phyloP scores from a whole-genome alignment of 1,140 invertebrate species.

The Akabosia matsudoensis region DNA sequence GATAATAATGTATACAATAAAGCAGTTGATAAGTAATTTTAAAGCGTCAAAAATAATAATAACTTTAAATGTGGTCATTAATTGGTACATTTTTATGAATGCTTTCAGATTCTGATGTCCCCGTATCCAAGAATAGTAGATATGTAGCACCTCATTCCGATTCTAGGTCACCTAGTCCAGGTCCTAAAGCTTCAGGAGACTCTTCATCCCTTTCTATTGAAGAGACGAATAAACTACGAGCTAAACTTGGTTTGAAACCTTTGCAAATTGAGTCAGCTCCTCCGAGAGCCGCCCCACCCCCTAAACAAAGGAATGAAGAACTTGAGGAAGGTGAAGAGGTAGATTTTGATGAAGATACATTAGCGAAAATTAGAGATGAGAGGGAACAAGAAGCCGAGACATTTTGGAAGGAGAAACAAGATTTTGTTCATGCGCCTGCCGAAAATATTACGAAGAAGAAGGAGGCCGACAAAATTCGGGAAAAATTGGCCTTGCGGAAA shows the following conservation, averaged over 20 bases:
- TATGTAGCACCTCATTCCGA: not conserved
- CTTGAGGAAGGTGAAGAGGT: slow-evolving; percentile 49
- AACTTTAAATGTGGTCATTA: too few relatives aligned
- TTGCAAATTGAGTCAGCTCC: slow-evolving; percentile 64
- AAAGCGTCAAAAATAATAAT: too few relatives aligned
- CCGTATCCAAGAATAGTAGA: slow-evolving; percentile 25
- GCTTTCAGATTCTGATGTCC: slow-evolving; percentile 38
- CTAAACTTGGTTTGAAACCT: slow-evolving; percentile 90
- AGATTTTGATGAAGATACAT: slow-evolving; percentile 46
- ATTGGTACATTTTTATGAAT: slow-evolving; percentile 7
- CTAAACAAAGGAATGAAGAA: slow-evolving; percentile 9
- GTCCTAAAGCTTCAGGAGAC: slow-evolving; percentile 27
- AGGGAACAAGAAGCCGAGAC: slow-evolving; percentile 50
- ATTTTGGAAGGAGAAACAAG: slow-evolving; percentile 68
- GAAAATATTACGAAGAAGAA: slow-evolving; percentile 72
- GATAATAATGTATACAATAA: too few relatives aligned
- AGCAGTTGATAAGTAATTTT: too few relatives aligned
- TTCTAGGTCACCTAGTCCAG: slow-evolving; percentile 37
- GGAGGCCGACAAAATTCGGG: slow-evolving; percentile 74
- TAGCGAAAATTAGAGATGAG: slow-evolving; percentile 39
- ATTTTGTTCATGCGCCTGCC: slow-evolving; percentile 91
- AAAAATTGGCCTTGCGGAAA: slow-evolving; percentile 70
- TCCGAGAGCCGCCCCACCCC: not conserved
- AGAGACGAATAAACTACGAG: slow-evolving; percentile 86
- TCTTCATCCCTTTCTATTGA: slow-evolving; percentile 68